phyloP scores from a whole-genome alignment of 2,888 invertebrate species.

The Blera fallax region DNA sequence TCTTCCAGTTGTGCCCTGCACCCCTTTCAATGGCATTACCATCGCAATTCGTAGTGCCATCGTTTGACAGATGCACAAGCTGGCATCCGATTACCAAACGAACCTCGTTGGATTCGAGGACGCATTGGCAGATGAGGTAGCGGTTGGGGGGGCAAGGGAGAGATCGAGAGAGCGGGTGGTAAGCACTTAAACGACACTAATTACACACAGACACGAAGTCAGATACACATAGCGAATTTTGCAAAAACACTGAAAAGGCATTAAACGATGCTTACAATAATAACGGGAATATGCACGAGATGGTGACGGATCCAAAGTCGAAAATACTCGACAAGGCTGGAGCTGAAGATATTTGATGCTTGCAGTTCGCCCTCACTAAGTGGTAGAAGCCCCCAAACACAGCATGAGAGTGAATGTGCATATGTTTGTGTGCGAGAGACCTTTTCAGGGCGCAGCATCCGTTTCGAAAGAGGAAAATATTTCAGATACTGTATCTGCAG shows the following conservation, averaged over 20 bases:
- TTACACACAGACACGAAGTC: constrained; percentile 52
- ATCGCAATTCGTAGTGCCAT: constrained; percentile 16
- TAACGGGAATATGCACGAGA: constrained; percentile 57
- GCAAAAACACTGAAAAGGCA: constrained; percentile 69
- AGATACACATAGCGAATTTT: constrained; percentile 42
- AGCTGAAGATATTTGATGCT: constrained; percentile 31
- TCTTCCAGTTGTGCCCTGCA: not conserved
- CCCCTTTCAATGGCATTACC: constrained; percentile 43
- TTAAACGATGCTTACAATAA: constrained; percentile 63
- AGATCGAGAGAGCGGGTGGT: constrained; percentile 37
- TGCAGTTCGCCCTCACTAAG: constrained; percentile 18
- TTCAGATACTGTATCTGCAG: not conserved
- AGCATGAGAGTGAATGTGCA: too few relatives aligned
- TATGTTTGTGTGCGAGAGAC: constrained; percentile 17
- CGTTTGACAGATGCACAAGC: constrained; percentile 65
- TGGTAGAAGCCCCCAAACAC: not conserved
- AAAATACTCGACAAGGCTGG: not conserved
- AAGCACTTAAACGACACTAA: constrained; percentile 71
- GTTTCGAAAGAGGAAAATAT: not conserved
- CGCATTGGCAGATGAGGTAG: not conserved
- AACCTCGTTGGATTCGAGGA: not conserved
- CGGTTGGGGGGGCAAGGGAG: not conserved
- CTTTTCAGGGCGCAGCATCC: constrained; percentile 57
- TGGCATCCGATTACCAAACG: constrained; percentile 59
- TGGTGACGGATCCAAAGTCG: constrained; percentile 43